Evolutionary conservation across 2,113 vertebrate species (phyloP), one percentile per base, ranked within the genome.

Genomic region (Dipodomys merriami): DNA sequence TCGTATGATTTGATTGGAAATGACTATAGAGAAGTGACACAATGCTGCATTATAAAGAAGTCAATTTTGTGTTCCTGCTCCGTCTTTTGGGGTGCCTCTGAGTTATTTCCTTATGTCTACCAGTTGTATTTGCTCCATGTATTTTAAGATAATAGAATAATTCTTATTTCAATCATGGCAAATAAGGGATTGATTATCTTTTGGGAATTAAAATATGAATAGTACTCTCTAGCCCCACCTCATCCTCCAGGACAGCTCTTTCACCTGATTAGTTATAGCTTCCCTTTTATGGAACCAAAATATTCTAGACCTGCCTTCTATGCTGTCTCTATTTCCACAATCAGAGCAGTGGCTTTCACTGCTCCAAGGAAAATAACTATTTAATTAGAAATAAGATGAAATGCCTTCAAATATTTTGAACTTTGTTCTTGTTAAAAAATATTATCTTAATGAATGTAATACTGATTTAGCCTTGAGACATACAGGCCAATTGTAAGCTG

Each of bases 311-410:
- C 23, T 90, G 16, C 49, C 46, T 6, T 78, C 18, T 64, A 6
- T 20, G 9, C 49, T 4, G 23, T 25, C 6, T 13, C 33, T n/a
- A 39, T 60, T 72, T 10, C 2, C 30, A 16, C 9, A 46, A 22
- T 8, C 16, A 83, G 19, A 68, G 44, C 2, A 49, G 11, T 82
- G 49, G 11, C 11, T 68, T 23, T 77, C 11, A 9, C 27, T 87
- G 3, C 12, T 92, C 19, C 9, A 91, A 35, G 16, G 9, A 64
- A 94, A 71, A 94, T 49, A 23, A 39, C 19, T 85, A 23, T 65
- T 86, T 53, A 91, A 84, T 91, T 86, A 91, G 53, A 83, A 79
- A 44, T 72, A 49, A 80, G 83, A 7, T 77, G 30, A 65, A 86
- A 60, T 69, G 33, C 16, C 0, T 84, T 39, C 23, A 88, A 44